Base-by-base conservation (phyloP, 2,113 vertebrate species). In the zebrafish (Danio rerio) region DNA sequence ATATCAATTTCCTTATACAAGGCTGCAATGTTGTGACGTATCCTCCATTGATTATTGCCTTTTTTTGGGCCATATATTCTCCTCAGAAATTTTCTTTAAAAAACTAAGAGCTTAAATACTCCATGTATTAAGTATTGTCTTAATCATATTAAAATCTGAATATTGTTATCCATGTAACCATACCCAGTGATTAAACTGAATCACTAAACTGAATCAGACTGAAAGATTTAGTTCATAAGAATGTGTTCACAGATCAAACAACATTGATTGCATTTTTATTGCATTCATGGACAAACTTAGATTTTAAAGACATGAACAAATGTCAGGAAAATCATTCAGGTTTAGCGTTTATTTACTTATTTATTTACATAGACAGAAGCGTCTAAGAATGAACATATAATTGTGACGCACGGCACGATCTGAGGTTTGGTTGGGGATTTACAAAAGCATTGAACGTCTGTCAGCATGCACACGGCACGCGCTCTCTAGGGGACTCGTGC, bases 401-500 rank as follows among this genome's bases (percentile, higher is more conserved):
- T 61, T 76, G 56, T 21, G 56, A 76, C 55, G 45, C 55, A 49
- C 7, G 2, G 73, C 55, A 76, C 56, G 56, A 21, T 63, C 11
- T 12, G 68, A 43, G 71, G 21, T 56, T 74, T 12, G 53, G 31
- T 42, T 11, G n/a, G 40, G 56, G 56, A 61, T 76, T 76, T 76
- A 49, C 55, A 7, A 59, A 59, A 59, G 56, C 73, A 73, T 73
- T 59, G 43, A 59, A 20, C 4, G 73, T 40, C 42, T 61, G 55
- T 61, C 55, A 75, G 20, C 71, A 82, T 49, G n/a, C 53, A 6
- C 43, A 58, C 43, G 20, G 21, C 12, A 40, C 20, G 6, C 21
- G 0, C 77, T 80, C 82, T 80, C 8, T 1, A 13, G 62, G 56
- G 83, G n/a, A 31, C 61, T 50, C 49, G 13, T 72, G 77, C 13